Evolutionary conservation across 1,140 invertebrate genomes (phyloP).

Genomic region (Chrysomallon squamiferum): DNA sequence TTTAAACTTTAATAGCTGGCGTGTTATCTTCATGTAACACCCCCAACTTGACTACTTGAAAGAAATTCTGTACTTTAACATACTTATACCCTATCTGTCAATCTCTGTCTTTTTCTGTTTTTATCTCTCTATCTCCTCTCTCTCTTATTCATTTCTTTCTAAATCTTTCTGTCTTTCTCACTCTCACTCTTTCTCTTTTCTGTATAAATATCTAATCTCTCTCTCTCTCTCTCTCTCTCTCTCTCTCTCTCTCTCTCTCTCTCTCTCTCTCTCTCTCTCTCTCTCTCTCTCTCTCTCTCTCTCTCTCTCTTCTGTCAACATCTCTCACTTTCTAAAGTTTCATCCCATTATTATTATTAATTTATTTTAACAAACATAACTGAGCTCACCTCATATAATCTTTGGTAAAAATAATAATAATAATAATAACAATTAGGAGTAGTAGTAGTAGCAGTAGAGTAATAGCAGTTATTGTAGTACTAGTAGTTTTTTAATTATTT

Average conservation of each 20-base stretch:
- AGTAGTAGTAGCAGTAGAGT: not conserved
- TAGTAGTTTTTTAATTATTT: not conserved
- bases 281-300: constrained; percentile 4
- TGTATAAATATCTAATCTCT: not conserved
- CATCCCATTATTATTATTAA: too few relatives aligned
- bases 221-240: not conserved
- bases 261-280: constrained; percentile 1
- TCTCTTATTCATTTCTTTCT: not conserved
- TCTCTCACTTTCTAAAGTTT: too few relatives aligned
- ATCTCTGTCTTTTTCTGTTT: not conserved
- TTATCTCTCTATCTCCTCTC: not conserved
- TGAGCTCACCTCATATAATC: too few relatives aligned
- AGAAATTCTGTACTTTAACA: too few relatives aligned
- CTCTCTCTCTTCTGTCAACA: constrained; percentile 11
- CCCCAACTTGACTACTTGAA: too few relatives aligned
- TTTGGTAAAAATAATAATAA: not conserved
- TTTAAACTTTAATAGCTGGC: too few relatives aligned
- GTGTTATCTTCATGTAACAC: too few relatives aligned
- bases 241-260: not conserved
- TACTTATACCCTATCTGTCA: not conserved
- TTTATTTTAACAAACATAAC: too few relatives aligned
- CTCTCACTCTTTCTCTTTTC: not conserved
- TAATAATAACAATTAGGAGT: not conserved
- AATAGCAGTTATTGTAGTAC: not conserved
- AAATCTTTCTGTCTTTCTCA: not conserved